phyloP scores from a whole-genome alignment of 2,888 invertebrate species.

The Yponomeuta cagnagella region DNA sequence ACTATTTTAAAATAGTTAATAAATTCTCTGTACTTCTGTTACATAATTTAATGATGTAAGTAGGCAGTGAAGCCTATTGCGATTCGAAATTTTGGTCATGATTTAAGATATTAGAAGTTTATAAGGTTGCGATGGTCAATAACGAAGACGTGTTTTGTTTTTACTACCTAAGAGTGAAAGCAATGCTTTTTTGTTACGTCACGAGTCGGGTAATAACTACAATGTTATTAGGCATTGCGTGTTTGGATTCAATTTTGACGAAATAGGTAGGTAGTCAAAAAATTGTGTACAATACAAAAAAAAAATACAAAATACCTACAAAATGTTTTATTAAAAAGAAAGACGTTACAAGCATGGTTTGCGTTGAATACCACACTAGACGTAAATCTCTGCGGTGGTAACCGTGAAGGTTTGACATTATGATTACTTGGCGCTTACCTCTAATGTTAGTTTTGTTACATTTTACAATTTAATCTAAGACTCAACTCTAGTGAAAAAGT shows the following conservation, averaged over 20 bases:
- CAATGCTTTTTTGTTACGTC: background rate
- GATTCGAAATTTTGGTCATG: background rate
- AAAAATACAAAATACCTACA: too few relatives aligned
- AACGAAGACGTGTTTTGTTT: constrained; percentile 2
- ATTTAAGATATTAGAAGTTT: background rate
- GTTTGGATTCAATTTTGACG: background rate
- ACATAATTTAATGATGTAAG: background rate
- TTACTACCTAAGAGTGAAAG: constrained; percentile 1
- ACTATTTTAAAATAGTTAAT: too few relatives aligned
- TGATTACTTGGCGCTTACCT: too few relatives aligned
- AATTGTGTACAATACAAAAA: background rate
- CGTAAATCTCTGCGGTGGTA: too few relatives aligned
- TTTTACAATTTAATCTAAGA: too few relatives aligned
- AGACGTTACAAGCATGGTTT: too few relatives aligned
- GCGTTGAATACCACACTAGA: too few relatives aligned
- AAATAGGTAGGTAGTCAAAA: background rate
- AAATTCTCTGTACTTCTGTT: background rate
- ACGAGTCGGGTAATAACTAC: background rate
- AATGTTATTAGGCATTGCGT: background rate
- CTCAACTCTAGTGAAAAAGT: too few relatives aligned
- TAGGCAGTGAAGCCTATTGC: background rate
- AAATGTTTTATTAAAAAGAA: too few relatives aligned
- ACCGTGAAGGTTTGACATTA: too few relatives aligned
- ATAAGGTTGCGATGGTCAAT: background rate
- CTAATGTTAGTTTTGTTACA: too few relatives aligned